phyloP scores from a whole-genome alignment of 2,113 vertebrate species.

The Carlito syrichta region DNA sequence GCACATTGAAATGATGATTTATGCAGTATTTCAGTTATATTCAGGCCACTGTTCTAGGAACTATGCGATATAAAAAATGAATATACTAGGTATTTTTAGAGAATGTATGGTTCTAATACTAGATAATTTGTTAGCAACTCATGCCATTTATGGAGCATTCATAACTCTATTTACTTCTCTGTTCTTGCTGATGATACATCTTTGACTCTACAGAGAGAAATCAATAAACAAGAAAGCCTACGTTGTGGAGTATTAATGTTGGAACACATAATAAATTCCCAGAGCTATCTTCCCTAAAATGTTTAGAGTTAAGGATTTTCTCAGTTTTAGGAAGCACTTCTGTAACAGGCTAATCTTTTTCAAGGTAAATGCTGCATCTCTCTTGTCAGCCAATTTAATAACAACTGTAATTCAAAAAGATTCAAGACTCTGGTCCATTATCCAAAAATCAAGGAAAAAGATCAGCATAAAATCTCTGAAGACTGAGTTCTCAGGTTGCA shows the following conservation, averaged over 20 bases:
- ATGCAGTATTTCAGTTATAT: not conserved
- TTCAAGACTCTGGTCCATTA: conserved; percentile 17
- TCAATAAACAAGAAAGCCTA: conserved; percentile 1
- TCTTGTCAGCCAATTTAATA: conserved; percentile 75
- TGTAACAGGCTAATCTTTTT: conserved; percentile 73
- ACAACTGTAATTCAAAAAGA: conserved; percentile 72
- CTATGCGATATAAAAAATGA: not conserved
- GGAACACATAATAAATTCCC: conserved; percentile 55
- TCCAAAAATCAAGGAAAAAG: conserved; percentile 16
- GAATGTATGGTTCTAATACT: not conserved
- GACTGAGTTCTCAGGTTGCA: conserved; percentile 13
- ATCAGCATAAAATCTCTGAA: not conserved
- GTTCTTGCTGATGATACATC: conserved; percentile 26
- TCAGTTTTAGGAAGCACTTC: conserved; percentile 63
- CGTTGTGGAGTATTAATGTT: conserved; percentile 23
- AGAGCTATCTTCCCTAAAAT: conserved; percentile 65
- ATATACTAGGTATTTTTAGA: not conserved
- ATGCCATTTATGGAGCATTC: not conserved
- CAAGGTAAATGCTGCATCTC: conserved; percentile 66
- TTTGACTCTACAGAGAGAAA: conserved; percentile 54
- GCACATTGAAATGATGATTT: not conserved
- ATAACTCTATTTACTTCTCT: conserved; percentile 28
- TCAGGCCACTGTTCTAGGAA: not conserved
- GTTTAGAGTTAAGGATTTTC: conserved; percentile 61
- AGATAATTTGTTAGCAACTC: not conserved